A percentile compares a stretch with the other conserved stretches of the same genome.
These are phyloP conservation scores for Tupaia chinensis DNA, from an alignment of 2,113 vertebrate genomes.

Conservation along the genomic window DNA sequence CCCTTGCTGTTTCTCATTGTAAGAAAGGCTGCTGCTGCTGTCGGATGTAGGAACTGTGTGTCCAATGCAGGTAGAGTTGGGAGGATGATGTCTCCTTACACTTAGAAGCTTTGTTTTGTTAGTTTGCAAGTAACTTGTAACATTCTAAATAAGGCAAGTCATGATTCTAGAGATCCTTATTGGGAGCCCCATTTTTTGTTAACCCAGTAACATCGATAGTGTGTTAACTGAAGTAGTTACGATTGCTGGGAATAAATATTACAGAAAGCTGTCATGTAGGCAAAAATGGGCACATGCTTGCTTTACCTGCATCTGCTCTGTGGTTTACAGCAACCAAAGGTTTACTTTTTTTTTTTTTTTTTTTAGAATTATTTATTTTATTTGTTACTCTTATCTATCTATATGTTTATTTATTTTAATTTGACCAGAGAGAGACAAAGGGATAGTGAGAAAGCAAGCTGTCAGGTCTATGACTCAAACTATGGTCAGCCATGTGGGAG, in stretches of 20 bases:
- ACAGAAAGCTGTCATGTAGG: background rate
- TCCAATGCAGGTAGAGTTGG: background rate
- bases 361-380: too few relatives aligned
- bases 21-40: background rate
- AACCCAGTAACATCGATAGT: background rate
- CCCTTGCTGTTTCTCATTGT: background rate
- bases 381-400: too few relatives aligned
- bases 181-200: background rate
- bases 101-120: background rate
- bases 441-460: too few relatives aligned
- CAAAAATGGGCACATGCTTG: background rate
- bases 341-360: too few relatives aligned
- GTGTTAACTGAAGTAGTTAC: background rate
- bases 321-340: background rate
- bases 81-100: background rate
- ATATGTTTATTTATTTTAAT: too few relatives aligned
- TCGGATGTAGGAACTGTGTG: background rate
- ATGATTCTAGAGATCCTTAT: background rate
- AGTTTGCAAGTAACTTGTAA: background rate
- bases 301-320: background rate
- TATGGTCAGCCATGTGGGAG: too few relatives aligned
- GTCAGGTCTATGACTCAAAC: too few relatives aligned
- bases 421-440: too few relatives aligned
- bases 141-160: background rate
- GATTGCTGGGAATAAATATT: background rate